Conservation (phyloP, 2,797 vertebrate genomes). For the Cryptoprocta ferox region DNA sequence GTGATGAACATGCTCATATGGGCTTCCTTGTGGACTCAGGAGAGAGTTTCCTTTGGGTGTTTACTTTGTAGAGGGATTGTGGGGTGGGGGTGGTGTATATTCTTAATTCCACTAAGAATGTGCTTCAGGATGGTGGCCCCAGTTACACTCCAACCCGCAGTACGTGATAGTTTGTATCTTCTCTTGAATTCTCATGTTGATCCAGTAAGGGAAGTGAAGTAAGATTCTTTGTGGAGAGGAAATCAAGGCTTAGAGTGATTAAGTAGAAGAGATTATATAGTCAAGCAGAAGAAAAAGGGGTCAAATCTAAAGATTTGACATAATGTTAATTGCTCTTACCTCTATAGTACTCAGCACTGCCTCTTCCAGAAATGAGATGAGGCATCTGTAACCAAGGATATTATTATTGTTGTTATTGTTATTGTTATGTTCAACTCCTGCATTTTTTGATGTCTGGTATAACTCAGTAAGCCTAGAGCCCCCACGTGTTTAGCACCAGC, state of each 20-base stretch:
- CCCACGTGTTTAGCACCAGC: background rate
- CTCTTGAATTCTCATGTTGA: conserved; percentile 21
- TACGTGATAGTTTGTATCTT: background rate
- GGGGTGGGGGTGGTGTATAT: background rate
- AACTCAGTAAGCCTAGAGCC: background rate
- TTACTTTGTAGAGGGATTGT: background rate
- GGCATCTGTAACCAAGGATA: background rate
- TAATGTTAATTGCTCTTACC: background rate
- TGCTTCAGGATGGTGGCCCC: too few relatives aligned
- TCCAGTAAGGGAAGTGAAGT: background rate
- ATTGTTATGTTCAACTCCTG: background rate
- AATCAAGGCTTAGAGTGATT: background rate
- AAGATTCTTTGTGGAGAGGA: background rate
- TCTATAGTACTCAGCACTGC: background rate
- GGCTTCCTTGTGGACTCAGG: background rate
- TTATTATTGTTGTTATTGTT: background rate
- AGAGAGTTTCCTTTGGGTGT: background rate
- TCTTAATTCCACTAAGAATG: too few relatives aligned
- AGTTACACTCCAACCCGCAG: background rate
- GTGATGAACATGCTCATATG: background rate
- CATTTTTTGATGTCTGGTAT: background rate
- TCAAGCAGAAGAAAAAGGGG: background rate
- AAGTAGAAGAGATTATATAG: background rate
- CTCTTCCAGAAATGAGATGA: background rate
- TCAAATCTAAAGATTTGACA: background rate